A percentile compares a stretch with the other conserved stretches of the same genome.
phyloP scores from a whole-genome alignment of 2,113 vertebrate species.

The Paramormyrops kingsleyae region DNA sequence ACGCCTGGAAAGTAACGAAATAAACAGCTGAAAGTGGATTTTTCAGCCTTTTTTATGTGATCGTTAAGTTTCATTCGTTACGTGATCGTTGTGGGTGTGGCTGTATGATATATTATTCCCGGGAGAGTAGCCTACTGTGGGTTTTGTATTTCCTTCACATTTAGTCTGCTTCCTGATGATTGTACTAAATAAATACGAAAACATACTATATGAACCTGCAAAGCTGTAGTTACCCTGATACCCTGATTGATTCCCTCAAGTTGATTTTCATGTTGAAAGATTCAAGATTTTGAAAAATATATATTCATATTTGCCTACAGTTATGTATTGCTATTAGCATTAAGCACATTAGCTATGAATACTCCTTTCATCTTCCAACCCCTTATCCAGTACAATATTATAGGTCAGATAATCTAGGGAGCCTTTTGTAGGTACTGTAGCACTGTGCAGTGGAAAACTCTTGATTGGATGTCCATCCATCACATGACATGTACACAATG shows the following conservation, averaged over 20 bases:
- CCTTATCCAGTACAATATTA: background rate
- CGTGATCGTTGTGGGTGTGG: background rate
- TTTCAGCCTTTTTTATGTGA: background rate
- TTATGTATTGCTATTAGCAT: too few relatives aligned
- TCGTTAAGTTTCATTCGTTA: background rate
- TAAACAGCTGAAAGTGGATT: background rate
- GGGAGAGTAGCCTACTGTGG: background rate
- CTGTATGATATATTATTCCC: background rate
- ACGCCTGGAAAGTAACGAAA: background rate
- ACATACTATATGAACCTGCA: background rate
- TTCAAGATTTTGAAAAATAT: background rate
- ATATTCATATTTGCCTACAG: too few relatives aligned
- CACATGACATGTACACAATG: background rate
- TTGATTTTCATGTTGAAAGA: background rate
- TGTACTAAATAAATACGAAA: background rate
- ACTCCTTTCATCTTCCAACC: too few relatives aligned
- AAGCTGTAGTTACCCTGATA: background rate
- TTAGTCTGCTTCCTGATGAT: background rate
- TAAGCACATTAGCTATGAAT: too few relatives aligned
- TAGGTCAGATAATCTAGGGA: background rate
- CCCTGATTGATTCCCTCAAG: background rate
- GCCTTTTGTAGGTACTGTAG: background rate
- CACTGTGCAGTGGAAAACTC: background rate
- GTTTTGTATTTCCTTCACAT: background rate
- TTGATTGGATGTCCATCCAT: background rate